Base-by-base conservation (phyloP, 92 coral and sea anemone genomes). In the Umimayanthus chanpuru region DNA sequence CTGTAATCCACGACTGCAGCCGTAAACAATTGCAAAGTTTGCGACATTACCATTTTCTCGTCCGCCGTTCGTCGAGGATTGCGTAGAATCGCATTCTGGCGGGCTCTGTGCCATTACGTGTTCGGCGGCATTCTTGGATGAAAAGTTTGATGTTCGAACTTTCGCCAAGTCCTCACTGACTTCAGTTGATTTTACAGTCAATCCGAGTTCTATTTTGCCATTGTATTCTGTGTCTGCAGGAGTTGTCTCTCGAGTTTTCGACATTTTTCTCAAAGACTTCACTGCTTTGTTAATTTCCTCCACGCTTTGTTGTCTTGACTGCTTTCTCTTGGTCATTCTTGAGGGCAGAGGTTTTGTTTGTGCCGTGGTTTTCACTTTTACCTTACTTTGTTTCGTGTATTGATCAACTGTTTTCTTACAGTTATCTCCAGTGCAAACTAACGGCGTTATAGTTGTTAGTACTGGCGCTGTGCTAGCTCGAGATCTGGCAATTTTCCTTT, bases 21-120 rank as follows among this genome's bases (percentile, higher is more conserved):
- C 82, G 36, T 78, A 50, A 29, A 78, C 82, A 44, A 78, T 14
- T 4, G 64, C 82, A 43, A 78, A 78, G 61, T 78, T 78, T 43
- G n/a, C 53, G 25, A 29, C 82, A n/a, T 78, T 78, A n/a, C 14
- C 21, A 28, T 25, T n/a, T 49, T 49, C 14, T 5, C 3, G 68
- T 8, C 18, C 4, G 23, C 50, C 44, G 38, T 83, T 71, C 15
- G 41, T 70, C 53, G 29, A 16, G 26, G 53, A 20, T 43, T 39
- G 79, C 18, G 26, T 20, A 36, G n/a, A 15, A 21, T 73, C 21
- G 14, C 78, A 9, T 23, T 36, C 77, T 38, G 10, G 77, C 41
- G 29, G 15, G 9, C 26, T 2, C 25, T 12, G 21, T 15, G 25
- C 72, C 40, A 15, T 21, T 30, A 40, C 26, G 15, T 21, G 44